Evolutionary conservation across 1,140 invertebrate genomes (phyloP), one percentile per base, ranked within the genome.

Genomic region (Chironomus tepperi): DNA sequence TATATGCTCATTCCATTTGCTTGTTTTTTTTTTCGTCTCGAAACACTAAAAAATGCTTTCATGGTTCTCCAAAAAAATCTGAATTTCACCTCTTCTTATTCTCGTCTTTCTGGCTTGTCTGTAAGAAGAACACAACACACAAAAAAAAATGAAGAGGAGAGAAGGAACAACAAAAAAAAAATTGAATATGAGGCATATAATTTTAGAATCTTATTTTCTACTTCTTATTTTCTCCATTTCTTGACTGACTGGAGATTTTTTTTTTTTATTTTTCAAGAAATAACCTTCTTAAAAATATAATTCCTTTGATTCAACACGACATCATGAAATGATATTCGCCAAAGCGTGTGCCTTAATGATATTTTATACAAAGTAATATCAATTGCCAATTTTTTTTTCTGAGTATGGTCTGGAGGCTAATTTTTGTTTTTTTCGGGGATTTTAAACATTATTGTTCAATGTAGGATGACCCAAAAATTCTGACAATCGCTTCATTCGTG

Each of bases 151-250:
- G 12, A 57, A 57, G n/a, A 57, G n/a, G 43, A 47, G 15, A 47
- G 43, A 47, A 47, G 43, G n/a, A 34, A 34, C 24, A 5, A n/a
- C n/a, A n/a, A 8, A 47, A 57, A 57, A 15, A 15, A 57, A n/a
- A 57, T 12, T 12, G 47, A 57, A 57, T 57, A 57, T 57, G 47
- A 57, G n/a, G 47, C n/a, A n/a, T 57, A 57, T 57, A 57, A 57
- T 57, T 57, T 57, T 57, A 57, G 47, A 57, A 57, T 57, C 47
- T 15, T 34, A 34, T 34, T 34, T 34, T 34, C 24, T 34, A 34
- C 24, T 34, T 34, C 24, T 57, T 57, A 8, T n/a, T 57, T 57
- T 57, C 47, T 57, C 24, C 24, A 34, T 57, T n/a, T 57, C n/a
- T 57, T 57, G 47, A 57, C 47, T 57, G 47, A 57, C 24, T 34